phyloP scores from a whole-genome alignment of 53 echinoderm and acorn worm genomes.

The Stichopus horrens region DNA sequence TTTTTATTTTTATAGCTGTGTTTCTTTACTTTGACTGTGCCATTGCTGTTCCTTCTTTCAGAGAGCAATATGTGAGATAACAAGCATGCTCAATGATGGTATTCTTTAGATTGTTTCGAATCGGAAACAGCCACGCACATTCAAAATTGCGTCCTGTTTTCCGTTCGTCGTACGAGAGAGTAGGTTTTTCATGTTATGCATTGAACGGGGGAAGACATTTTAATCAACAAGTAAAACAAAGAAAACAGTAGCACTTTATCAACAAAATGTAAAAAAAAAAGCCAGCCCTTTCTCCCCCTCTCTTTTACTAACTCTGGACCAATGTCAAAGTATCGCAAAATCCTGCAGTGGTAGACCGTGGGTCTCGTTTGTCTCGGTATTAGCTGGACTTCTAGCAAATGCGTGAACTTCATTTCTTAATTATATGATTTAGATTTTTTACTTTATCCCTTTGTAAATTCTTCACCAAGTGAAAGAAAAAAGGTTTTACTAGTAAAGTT shows the following conservation, averaged over 20 bases:
- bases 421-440: background rate
- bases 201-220: background rate
- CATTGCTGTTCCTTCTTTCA: conserved; percentile 34
- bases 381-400: background rate
- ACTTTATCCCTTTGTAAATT: conserved; percentile 3
- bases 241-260: conserved; percentile 8
- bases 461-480: conserved; percentile 1
- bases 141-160: background rate
- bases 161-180: background rate
- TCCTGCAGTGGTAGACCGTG: background rate
- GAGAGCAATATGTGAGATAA: conserved; percentile 38
- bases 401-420: background rate
- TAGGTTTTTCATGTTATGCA: background rate
- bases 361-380: background rate
- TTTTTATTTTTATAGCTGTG: too few species aligned
- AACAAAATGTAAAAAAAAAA: background rate
- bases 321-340: background rate
- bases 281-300: background rate
- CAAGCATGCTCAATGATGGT: conserved; percentile 35
- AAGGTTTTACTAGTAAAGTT: background rate
- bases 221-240: background rate
- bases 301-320: background rate
- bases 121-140: background rate
- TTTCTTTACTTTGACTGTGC: background rate
- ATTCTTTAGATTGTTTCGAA: conserved; percentile 5